Evolutionary conservation across 2,113 vertebrate genomes (phyloP).

Genomic region (Pomatorhinus ruficollis): DNA sequence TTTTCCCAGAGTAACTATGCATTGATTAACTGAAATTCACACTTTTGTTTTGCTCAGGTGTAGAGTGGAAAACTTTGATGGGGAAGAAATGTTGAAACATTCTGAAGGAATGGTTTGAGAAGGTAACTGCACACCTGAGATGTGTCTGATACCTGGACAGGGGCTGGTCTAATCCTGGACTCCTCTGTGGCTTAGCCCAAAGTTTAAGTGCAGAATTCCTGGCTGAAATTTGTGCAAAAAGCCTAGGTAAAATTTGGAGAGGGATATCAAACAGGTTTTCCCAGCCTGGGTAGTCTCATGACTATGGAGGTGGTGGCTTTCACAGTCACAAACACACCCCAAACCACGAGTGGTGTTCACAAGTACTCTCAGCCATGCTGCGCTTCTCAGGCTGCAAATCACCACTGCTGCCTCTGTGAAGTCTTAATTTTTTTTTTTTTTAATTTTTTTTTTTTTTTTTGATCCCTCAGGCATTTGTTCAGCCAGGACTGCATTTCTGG

Average conservation of each 20-base stretch:
- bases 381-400: neutral
- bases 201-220: neutral
- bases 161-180: neutral
- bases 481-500: neutral
- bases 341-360: fast-evolving
- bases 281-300: neutral
- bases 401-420: neutral
- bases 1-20: neutral
- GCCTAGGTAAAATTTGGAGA: neutral
- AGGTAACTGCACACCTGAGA: neutral
- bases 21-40: neutral
- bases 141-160: neutral
- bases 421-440: neutral
- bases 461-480: neutral
- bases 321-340: neutral
- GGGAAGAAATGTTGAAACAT: neutral
- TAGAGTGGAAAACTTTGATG: neutral
- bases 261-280: neutral
- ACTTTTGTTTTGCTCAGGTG: neutral
- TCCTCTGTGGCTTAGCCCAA: neutral
- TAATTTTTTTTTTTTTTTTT: neutral
- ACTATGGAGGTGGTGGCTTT: neutral
- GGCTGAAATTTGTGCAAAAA: neutral
- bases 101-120: neutral
- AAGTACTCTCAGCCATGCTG: neutral